These are phyloP conservation scores for Trichogramma pretiosum DNA, from an alignment of 1,140 invertebrate species.

Conservation along the genomic window DNA sequence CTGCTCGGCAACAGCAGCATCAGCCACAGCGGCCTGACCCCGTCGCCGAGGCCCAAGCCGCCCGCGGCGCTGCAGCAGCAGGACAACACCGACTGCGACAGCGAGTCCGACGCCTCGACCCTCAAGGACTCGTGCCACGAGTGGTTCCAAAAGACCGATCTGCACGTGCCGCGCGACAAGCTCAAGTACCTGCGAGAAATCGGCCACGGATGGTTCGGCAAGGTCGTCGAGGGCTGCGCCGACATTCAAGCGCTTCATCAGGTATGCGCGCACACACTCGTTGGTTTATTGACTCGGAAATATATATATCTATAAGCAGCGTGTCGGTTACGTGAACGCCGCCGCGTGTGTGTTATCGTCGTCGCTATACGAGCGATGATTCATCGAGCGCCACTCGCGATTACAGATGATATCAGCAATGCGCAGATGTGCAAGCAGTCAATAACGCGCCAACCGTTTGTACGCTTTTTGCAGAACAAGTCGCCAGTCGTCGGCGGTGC, in stretches of 20 bases:
- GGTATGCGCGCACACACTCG: too few relatives aligned
- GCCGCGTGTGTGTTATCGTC: too few relatives aligned
- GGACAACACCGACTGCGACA: constrained; percentile 28
- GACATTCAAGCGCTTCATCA: constrained; percentile 39
- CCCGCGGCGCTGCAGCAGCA: constrained; percentile 30
- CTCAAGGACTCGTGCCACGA: constrained; percentile 28
- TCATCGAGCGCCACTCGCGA: too few relatives aligned
- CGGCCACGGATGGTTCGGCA: constrained; percentile 80
- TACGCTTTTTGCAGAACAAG: constrained; percentile 6
- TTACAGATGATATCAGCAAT: too few relatives aligned
- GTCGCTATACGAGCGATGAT: too few relatives aligned
- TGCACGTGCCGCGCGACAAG: constrained; percentile 67
- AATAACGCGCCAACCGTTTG: constrained; percentile 27
- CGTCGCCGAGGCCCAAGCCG: constrained; percentile 25
- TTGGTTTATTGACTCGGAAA: too few relatives aligned
- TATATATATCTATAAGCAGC: too few relatives aligned
- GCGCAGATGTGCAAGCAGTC: too few relatives aligned
- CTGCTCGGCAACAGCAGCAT: too few relatives aligned
- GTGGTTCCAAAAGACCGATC: constrained; percentile 47
- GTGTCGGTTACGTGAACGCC: too few relatives aligned
- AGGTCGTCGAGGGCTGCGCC: constrained; percentile 64
- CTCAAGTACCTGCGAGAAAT: constrained; percentile 76
- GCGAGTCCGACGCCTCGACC: constrained; percentile 23
- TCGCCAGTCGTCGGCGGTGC: too few relatives aligned
- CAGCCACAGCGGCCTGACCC: too few relatives aligned